Evolutionary conservation across 2,113 vertebrate species (phyloP), one percentile per base, ranked within the genome.

Genomic region (Engystomops pustulosus): DNA sequence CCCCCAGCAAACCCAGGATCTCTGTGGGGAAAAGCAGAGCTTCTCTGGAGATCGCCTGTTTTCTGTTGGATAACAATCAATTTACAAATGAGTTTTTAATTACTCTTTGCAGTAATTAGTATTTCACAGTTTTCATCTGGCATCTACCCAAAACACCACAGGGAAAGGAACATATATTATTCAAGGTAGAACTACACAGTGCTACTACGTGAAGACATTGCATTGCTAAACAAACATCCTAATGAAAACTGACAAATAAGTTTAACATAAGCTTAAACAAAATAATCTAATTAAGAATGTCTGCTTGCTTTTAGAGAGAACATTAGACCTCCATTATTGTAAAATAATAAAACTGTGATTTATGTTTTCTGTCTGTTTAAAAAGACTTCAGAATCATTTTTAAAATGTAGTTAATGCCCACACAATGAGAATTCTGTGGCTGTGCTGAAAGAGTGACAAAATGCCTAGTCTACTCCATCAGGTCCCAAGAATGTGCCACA

Each of bases 71-170:
- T 84, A 84, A 77, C 72, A 84, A 84, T 84, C 72, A 84, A 77
- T 77, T 77, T 84, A 77, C 81, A 84, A 84, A 84, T 68, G 55
- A 84, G 72, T 68, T 84, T 84, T 77, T 84, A 84, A 84, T 84
- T 84, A 77, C 81, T 67, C 81, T 77, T 84, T 82, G 27, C 81
- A 68, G 81, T 84, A 84, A 84, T 77, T 76, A 77, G 71, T 34
- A 84, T 84, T 84, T 76, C 81, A 49, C 81, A 75, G 55, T 75
- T 83, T 76, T 53, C 62, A 6, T 58, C 53, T 83, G 70, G 71
- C 53, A 65, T 83, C 53, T 65, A 75, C 55, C 72, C 72, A 76
- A 68, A 62, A 25, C 58, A 49, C 80, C 27, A 60, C n/a, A 68
- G 81, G 81, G 72, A 77, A 75, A 84, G 27, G 72, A 72, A 77